Evolutionary conservation across 2,888 invertebrate species (phyloP), one percentile per base, ranked within the genome.

Genomic region (Zootermopsis nevadensis): DNA sequence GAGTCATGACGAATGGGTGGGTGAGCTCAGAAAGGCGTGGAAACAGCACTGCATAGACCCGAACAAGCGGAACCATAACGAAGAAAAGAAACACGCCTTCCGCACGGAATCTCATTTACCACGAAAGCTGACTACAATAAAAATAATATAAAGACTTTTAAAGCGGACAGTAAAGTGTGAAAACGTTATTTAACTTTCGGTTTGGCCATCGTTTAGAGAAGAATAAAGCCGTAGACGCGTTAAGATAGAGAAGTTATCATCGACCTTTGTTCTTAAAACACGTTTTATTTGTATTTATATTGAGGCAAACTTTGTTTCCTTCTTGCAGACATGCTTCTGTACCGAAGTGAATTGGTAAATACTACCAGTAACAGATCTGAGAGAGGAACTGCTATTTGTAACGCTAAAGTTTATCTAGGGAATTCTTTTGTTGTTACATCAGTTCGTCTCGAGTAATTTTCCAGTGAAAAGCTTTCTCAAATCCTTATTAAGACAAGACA

Each of bases 81-180:
- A 74, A 38, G 22, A 74, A 74, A 74, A 74, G 74, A 38, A 74
- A 74, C 74, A 74, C 74, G 42, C 74, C 74, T 74, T 8, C 69
- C 38, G n/a, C 60, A 60, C 60, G 60, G 27, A 60, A 74, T 74
- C 74, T n/a, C 38, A 74, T 38, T 24, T 24, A 74, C n/a, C 38
- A n/a, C n/a, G 24, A 22, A 74, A 74, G 24, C 27, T 12, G 27
- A 12, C 2, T 1, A 38, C 22, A 74, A 74, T 38, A 74, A 74
- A 74, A 38, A n/a, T 24, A 12, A 10, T 42, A 35, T 19, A 0
- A 72, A 31, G 1, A 0, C 30, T 67, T 67, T 69, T 69, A 15
- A 22, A 31, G 69, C 31, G 33, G 74, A 74, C 67, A 69, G 19
- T 38, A n/a, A 38, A 38, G 74, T 74, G 74, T 38, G 38, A 74